Conservation (phyloP, 2,113 vertebrate species). For the Pelusios castaneus region DNA sequence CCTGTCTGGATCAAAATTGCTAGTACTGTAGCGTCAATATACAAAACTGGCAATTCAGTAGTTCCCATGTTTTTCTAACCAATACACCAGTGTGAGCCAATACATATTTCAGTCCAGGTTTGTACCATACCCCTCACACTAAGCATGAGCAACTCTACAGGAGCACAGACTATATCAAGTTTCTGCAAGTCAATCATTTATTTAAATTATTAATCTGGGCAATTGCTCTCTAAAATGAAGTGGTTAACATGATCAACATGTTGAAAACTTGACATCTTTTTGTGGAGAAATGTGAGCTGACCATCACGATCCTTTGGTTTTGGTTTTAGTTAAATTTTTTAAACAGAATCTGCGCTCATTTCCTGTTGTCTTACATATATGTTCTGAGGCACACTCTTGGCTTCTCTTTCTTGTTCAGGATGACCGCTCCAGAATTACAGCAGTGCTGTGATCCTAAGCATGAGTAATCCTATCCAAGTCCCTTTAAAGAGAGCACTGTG, state of each 20-base stretch:
- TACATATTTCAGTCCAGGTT: neutral
- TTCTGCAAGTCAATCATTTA: neutral
- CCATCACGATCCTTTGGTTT: neutral
- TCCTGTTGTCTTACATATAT: neutral
- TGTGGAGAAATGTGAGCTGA: neutral
- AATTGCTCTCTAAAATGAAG: neutral
- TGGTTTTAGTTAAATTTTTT: neutral
- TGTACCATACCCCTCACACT: neutral
- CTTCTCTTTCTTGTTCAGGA: neutral
- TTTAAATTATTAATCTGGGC: conserved; percentile 1
- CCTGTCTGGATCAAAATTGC: neutral
- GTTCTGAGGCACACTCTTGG: neutral
- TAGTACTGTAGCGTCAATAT: neutral
- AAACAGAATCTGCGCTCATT: neutral
- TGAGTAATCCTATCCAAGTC: neutral
- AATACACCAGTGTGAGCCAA: neutral
- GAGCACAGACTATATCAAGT: neutral
- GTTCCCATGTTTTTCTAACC: neutral
- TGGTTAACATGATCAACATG: neutral
- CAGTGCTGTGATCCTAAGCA: neutral
- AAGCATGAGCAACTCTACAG: neutral
- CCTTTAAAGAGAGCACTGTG: neutral
- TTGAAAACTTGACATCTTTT: neutral
- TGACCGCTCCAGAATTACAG: neutral
- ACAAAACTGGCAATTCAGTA: neutral